Evolutionary conservation across 2,113 vertebrate species (phyloP), one percentile per base, ranked within the genome.

Genomic region (Cyanoliseus patagonus): DNA sequence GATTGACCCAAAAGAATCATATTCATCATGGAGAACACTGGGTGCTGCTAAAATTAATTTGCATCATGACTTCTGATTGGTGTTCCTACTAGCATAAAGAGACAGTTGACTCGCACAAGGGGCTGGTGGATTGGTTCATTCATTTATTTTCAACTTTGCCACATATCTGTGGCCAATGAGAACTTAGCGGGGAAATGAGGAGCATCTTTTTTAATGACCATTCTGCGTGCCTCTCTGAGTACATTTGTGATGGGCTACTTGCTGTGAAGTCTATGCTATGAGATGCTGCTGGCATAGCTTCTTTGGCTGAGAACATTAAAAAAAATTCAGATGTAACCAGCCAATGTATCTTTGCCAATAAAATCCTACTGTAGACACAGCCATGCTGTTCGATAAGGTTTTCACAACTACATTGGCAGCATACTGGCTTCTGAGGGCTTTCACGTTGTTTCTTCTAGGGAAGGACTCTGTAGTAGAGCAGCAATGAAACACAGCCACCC

Each of bases 21-120:
- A 90, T 89, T 96, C 83, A 88, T 57, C 0, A 0, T 44, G 66
- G 83, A 93, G 85, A 92, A 73, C 61, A 44, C 35, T 84, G 94
- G 57, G 88, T 86, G 83, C 73, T 96, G 80, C 84, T 96, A 92
- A 95, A 92, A 91, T 91, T 95, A 87, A 94, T 95, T 95, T 92
- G 37, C 86, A 69, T 84, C 62, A 69, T 85, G 95, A 95, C 83
- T 91, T 89, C 80, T 76, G 61, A 79, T 86, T 96, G 66, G 83
- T 94, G 86, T 35, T 92, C 83, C 62, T 87, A 49, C 69, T 62
- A 78, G 74, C 86, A 95, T 91, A 87, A 94, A 90, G 74, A 94
- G 81, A 93, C 92, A 96, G 94, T 96, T 95, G 90, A 88, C 80
- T 95, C 2, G 0, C 83, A 69, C 72, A 95, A 94, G 94, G 19